Evolutionary conservation across 2,888 invertebrate species (phyloP).

Genomic region (Cephus runcator): DNA sequence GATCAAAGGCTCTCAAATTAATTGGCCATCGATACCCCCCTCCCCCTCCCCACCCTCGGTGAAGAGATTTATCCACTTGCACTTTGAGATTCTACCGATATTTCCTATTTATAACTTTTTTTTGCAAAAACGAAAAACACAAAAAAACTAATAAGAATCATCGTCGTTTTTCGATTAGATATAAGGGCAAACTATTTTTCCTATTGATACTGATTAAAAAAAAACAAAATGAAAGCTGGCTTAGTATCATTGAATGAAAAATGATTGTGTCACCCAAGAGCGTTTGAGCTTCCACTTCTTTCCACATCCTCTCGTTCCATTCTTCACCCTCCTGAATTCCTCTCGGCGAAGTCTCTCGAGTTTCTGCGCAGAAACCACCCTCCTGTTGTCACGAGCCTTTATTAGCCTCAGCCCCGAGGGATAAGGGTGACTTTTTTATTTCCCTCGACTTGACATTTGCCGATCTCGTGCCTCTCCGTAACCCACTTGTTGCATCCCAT

Average conservation of each 20-base stretch:
- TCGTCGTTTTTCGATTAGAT: too few relatives aligned
- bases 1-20: slow-evolving; percentile 46
- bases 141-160: too few relatives aligned
- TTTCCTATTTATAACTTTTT: too few relatives aligned
- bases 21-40: background rate
- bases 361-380: slow-evolving; percentile 3
- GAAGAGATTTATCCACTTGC: too few relatives aligned
- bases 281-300: slow-evolving; percentile 28
- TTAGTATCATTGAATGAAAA: slow-evolving; percentile 31
- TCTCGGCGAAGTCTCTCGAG: background rate
- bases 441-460: slow-evolving; percentile 60
- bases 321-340: background rate
- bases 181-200: too few relatives aligned
- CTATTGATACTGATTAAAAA: background rate
- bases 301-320: background rate
- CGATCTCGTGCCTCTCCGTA: slow-evolving; percentile 38
- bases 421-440: slow-evolving; percentile 63
- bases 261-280: slow-evolving; percentile 39
- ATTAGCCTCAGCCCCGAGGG: slow-evolving; percentile 45
- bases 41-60: too few relatives aligned
- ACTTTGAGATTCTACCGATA: too few relatives aligned
- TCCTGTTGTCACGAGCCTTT: slow-evolving; percentile 40
- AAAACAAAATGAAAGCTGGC: slow-evolving; percentile 2
- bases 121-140: too few relatives aligned
- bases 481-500: slow-evolving; percentile 52